These are phyloP conservation scores for Tiliqua scincoides DNA, from an alignment of 2,113 vertebrate species.

Conservation along the genomic window DNA sequence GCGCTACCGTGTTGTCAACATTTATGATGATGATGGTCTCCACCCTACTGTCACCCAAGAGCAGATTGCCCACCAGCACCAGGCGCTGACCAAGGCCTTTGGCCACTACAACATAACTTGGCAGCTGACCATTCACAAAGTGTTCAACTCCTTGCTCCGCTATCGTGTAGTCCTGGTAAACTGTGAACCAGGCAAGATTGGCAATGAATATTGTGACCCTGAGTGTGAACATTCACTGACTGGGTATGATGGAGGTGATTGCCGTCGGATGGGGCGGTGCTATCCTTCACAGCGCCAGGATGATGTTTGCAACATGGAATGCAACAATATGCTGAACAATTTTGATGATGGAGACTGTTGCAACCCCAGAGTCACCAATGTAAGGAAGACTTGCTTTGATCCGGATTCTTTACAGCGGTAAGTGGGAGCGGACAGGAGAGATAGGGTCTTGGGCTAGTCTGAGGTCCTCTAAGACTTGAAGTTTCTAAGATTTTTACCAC, in stretches of 20 bases:
- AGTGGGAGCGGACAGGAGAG: neutral
- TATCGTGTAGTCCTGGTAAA: slow-evolving; percentile 86
- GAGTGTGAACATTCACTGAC: slow-evolving; percentile 94
- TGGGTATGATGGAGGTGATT: slow-evolving; percentile 92
- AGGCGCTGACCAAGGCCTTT: slow-evolving; percentile 83
- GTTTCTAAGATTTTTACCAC: neutral
- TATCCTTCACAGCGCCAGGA: slow-evolving; percentile 92
- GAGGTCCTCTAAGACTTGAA: neutral
- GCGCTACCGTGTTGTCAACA: slow-evolving; percentile 89
- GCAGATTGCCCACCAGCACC: slow-evolving; percentile 88
- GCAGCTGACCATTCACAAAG: slow-evolving; percentile 80
- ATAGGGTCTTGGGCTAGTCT: neutral
- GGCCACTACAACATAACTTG: slow-evolving; percentile 91
- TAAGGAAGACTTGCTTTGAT: slow-evolving; percentile 92
- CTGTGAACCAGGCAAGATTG: slow-evolving; percentile 92
- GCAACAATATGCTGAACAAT: slow-evolving; percentile 93
- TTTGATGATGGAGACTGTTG: slow-evolving; percentile 98
- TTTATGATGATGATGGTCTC: slow-evolving; percentile 79
- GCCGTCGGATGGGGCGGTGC: slow-evolving; percentile 84
- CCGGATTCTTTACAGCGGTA: slow-evolving; percentile 92
- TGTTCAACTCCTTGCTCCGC: slow-evolving; percentile 87
- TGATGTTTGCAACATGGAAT: slow-evolving; percentile 88
- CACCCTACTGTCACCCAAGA: slow-evolving; percentile 81
- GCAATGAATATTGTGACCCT: slow-evolving; percentile 91
- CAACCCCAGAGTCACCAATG: slow-evolving; percentile 80